Conservation (phyloP, 1,140 invertebrate species). For the Heliconius eleuchia region DNA sequence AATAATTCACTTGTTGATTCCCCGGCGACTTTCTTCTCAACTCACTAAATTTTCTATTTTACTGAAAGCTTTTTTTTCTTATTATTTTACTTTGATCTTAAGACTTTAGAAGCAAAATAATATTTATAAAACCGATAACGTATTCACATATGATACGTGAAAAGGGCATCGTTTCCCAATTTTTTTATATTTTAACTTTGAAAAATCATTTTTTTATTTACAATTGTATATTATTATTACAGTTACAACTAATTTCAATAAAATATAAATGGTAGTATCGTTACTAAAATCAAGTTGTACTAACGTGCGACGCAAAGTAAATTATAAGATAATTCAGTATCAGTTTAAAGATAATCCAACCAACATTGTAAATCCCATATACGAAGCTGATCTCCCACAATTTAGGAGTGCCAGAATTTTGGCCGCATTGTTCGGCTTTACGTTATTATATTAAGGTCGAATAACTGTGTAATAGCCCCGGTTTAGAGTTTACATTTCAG, state of each 20-base stretch:
- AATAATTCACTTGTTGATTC: conserved; percentile 77
- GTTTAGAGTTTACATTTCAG: conserved; percentile 53
- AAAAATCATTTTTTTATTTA: not conserved
- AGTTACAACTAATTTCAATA: not conserved
- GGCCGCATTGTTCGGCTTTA: conserved; percentile 58
- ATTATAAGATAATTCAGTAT: conserved; percentile 35
- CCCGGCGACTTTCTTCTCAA: conserved; percentile 51
- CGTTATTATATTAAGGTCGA: conserved; percentile 63
- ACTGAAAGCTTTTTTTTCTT: conserved; percentile 40
- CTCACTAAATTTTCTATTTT: conserved; percentile 46
- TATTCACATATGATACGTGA: not conserved
- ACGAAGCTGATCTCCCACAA: conserved; percentile 57
- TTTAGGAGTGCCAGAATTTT: conserved; percentile 58
- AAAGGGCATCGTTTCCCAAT: not conserved
- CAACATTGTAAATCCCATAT: conserved; percentile 57
- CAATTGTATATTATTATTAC: not conserved
- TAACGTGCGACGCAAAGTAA: conserved; percentile 29
- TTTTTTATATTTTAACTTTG: not conserved
- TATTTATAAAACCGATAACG: not conserved
- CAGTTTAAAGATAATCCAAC: conserved; percentile 47
- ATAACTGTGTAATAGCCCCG: conserved; percentile 63
- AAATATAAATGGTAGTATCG: not conserved
- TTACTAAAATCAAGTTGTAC: conserved; percentile 17
- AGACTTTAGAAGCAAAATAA: not conserved
- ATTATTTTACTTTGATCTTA: conserved; percentile 29